A percentile compares a stretch with the other conserved stretches of the same genome.
Evolutionary conservation across 2,888 invertebrate genomes (phyloP).

Genomic region (Epsilonema sp.): DNA sequence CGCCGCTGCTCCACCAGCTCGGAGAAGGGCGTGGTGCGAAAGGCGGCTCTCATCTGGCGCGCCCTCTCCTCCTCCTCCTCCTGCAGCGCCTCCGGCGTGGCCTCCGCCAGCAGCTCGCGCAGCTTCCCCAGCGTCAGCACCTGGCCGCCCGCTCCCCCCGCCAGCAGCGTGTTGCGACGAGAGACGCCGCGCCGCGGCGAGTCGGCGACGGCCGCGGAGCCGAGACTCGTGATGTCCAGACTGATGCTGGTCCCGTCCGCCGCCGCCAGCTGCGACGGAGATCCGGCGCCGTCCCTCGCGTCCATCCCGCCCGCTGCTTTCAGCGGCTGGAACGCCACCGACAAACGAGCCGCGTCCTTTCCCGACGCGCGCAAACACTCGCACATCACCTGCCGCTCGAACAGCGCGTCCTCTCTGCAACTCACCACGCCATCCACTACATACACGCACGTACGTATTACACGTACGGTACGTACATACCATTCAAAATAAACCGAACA

Average conservation of each 20-base stretch:
- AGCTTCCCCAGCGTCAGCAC: background rate
- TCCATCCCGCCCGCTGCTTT: background rate
- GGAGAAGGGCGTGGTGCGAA: slow-evolving; percentile 46
- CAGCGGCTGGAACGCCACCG: slow-evolving; percentile 11
- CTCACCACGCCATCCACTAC: too few species aligned
- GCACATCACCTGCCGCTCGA: slow-evolving; percentile 47
- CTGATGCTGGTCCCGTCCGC: background rate
- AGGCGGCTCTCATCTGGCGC: slow-evolving; percentile 57
- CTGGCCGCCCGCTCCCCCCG: background rate
- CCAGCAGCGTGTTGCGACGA: background rate
- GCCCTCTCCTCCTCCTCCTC: slow-evolving; percentile 54
- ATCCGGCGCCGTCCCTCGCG: background rate
- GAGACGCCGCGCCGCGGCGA: background rate
- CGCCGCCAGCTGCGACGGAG: background rate
- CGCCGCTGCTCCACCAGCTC: slow-evolving; percentile 36
- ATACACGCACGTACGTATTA: too few species aligned
- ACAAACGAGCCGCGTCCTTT: slow-evolving; percentile 27
- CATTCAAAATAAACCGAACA: too few species aligned
- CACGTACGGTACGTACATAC: too few species aligned
- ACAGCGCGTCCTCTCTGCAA: slow-evolving; percentile 40
- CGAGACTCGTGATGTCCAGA: slow-evolving; percentile 1
- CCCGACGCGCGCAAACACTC: slow-evolving; percentile 57
- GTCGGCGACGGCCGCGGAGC: background rate
- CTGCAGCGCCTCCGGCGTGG: slow-evolving; percentile 26
- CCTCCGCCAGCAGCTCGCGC: background rate